Percentiles rank a stretch among this genome's conserved stretches.
Conservation (phyloP, 2,113 vertebrate genomes). For the Martes martes region DNA sequence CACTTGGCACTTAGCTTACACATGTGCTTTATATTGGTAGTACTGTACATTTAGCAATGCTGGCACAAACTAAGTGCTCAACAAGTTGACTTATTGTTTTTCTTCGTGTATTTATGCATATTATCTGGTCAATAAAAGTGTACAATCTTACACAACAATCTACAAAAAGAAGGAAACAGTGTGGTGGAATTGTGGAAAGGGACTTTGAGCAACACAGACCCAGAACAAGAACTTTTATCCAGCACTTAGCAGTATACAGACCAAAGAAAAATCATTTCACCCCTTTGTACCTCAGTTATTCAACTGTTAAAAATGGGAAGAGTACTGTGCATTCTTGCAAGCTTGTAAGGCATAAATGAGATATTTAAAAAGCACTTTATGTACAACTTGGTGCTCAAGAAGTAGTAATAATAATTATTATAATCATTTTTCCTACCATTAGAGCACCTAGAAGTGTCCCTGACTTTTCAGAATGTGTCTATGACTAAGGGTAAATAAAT, state of each 20-base stretch:
- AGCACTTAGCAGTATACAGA: not conserved
- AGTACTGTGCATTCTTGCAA: not conserved
- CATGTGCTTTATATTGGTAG: not conserved
- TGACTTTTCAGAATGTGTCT: conserved; percentile 7
- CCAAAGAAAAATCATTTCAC: not conserved
- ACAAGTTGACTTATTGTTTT: conserved; percentile 28
- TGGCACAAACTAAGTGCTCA: conserved; percentile 30
- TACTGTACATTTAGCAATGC: not conserved
- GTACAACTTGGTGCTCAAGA: not conserved
- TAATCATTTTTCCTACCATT: not conserved
- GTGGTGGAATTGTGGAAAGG: not conserved
- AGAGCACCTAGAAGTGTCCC: not conserved
- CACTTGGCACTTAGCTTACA: conserved; percentile 38
- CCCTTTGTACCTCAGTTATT: not conserved
- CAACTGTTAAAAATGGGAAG: not conserved
- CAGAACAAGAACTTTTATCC: not conserved
- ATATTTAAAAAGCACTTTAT: conserved; percentile 19
- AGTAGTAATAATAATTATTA: conserved; percentile 1
- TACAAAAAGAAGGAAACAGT: not conserved
- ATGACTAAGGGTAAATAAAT: not conserved
- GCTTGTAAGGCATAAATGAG: not conserved
- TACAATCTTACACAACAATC: conserved; percentile 19
- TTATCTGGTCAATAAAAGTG: not conserved
- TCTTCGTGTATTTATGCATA: not conserved
- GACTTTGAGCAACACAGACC: not conserved